Conservation (phyloP, 2,797 vertebrate species). For the Melanotaenia nigrans region DNA sequence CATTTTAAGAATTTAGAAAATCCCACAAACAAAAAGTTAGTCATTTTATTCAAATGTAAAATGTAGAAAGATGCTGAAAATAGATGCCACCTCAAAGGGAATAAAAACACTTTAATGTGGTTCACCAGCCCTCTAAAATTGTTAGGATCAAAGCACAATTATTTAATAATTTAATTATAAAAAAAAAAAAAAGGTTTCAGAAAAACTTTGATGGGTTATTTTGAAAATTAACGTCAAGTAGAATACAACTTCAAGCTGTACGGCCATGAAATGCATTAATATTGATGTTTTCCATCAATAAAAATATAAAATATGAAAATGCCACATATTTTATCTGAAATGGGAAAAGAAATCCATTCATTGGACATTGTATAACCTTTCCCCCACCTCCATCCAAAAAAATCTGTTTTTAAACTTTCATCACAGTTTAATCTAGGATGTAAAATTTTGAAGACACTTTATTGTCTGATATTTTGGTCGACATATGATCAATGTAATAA, state of each 20-base stretch:
- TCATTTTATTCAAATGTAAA: slow-evolving; percentile 5
- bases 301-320: slow-evolving; percentile 73
- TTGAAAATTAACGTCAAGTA: slow-evolving; percentile 61
- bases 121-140: slow-evolving; percentile 58
- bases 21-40: neutral
- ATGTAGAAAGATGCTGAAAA: slow-evolving; percentile 55
- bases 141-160: slow-evolving; percentile 62
- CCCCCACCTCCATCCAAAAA: neutral
- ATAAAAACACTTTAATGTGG: slow-evolving; percentile 42
- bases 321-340: slow-evolving; percentile 49
- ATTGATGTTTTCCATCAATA: slow-evolving; percentile 60
- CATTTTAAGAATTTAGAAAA: neutral
- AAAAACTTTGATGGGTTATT: slow-evolving; percentile 61
- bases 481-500: slow-evolving; percentile 18
- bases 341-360: slow-evolving; percentile 34
- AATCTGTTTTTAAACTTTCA: slow-evolving; percentile 29
- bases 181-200: slow-evolving; percentile 37
- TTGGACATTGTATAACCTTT: slow-evolving; percentile 48
- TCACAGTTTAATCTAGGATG: slow-evolving; percentile 19
- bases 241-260: slow-evolving; percentile 73
- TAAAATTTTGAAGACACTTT: slow-evolving; percentile 3
- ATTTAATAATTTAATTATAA: slow-evolving; percentile 16
- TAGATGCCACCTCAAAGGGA: slow-evolving; percentile 62
- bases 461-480: slow-evolving; percentile 10
- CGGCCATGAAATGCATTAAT: slow-evolving; percentile 66